Base-by-base conservation (phyloP, 2,113 vertebrate species). In the Carlito syrichta region DNA sequence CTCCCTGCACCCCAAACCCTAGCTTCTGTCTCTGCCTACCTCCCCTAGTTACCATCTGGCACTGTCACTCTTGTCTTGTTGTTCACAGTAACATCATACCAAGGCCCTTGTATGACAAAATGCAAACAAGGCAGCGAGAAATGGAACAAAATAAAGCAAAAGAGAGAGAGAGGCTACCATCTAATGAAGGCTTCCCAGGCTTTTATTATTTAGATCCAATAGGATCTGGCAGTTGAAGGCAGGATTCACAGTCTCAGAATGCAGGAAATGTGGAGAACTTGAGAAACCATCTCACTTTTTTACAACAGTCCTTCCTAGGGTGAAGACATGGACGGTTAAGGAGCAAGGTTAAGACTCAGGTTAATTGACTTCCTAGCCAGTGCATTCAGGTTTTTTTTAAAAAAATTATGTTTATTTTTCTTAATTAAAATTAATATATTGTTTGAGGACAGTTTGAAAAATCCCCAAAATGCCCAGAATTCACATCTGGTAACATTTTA, bases 381-480 rank as follows among this genome's bases (percentile, higher is more conserved):
- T 13, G 1, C 0, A 56, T 0, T 38, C 40, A 45, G 23, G 52
- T 38, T 58, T 85, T 69, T 27, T 5, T n/a, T n/a, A n/a, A n/a
- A n/a, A 71, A 48, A 91, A 68, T 38, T 43, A 62, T 35, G 27
- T 63, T 85, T 66, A 83, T 45, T 97, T 97, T 90, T 93, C n/a
- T 52, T 60, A 50, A 73, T 86, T 91, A 91, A 91, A 96, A 95
- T 89, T 73, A 82, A 90, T 43, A 85, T 54, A 87, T 73, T 63
- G 52, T 84, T 82, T 82, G 71, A 89, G 86, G 43, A 89, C 43
- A 93, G 48, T 93, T 62, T 63, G 20, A 85, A 94, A 96, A 96
- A 88, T 74, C 27, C 13, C 50, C 86, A 52, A 38, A 63, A 95
- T 23, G 13, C 69, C 77, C 45, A 91, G 74, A 95, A 95, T 90